These are phyloP conservation scores for Odocoileus hemionus DNA, from an alignment of 2,113 vertebrate genomes.

Conservation along the genomic window DNA sequence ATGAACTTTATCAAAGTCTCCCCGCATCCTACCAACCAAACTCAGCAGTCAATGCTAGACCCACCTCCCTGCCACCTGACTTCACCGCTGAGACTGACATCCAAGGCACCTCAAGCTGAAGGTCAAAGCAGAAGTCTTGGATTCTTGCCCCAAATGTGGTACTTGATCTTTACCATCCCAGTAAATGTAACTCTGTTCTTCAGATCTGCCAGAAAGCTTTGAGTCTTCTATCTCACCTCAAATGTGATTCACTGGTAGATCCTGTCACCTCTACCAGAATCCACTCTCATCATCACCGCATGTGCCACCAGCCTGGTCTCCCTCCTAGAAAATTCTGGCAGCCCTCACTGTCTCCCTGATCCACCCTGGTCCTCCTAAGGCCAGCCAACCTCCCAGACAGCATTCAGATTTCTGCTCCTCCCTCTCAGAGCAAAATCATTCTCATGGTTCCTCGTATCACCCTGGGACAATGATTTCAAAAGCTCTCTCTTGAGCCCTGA, in stretches of 20 bases:
- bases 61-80: neutral
- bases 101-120: neutral
- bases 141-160: neutral
- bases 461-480: neutral
- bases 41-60: neutral
- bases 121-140: neutral
- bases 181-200: neutral
- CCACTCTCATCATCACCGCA: neutral
- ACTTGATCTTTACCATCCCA: neutral
- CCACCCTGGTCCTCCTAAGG: neutral
- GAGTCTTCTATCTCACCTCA: neutral
- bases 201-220: neutral
- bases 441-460: neutral
- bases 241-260: neutral
- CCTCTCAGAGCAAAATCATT: neutral
- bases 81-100: neutral
- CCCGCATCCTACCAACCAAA: neutral
- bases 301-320: neutral
- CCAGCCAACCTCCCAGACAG: neutral
- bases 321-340: neutral
- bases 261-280: neutral
- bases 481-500: neutral
- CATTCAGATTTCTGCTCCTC: neutral
- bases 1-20: neutral
- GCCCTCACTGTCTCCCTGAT: neutral